Evolutionary conservation across 2,797 vertebrate species (phyloP), one percentile per base, ranked within the genome.

Genomic region (Lateolabrax maculatus): DNA sequence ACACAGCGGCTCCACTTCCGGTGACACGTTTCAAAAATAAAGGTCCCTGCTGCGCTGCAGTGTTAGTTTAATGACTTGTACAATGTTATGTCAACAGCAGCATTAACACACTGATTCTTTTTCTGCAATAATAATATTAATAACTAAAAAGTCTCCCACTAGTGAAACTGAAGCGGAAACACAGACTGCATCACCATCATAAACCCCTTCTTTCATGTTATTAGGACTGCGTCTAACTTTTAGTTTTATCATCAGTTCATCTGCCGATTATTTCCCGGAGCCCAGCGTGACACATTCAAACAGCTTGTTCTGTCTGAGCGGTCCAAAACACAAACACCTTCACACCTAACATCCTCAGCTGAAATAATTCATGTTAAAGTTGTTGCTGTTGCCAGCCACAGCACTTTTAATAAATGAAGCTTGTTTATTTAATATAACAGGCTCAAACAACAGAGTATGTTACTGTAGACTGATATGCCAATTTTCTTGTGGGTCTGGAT

Each of bases 21-120:
- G 52, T 49, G 1, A 1, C 0, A 0, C 0, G 5, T 63, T 81
- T 84, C 70, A 76, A 85, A 77, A 88, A 64, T 87, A 86, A 85
- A 79, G 0, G 1, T 36, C 13, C 11, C 18, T 0, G 7, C 8
- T 27, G 5, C 4, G 11, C n/a, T 18, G 9, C 5, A 12, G 7
- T 23, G 7, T 12, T 23, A 8, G 21, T 49, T 57, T 18, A 19
- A 56, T 57, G 18, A 29, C 3, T 52, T 19, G 4, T 13, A 6
- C 4, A 31, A 3, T 61, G 18, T 39, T 49, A 3, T 15, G 4
- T 9, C 19, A 34, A 19, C 8, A 43, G 6, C 15, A 34, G 11
- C 2, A 25, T 23, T 11, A 34, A 44, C 27, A n/a, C n/a, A n/a
- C n/a, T n/a, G n/a, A n/a, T n/a, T n/a, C n/a, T n/a, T n/a, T n/a